A percentile compares a stretch with the other conserved stretches of the same genome.
Conservation (phyloP, 2,113 vertebrate species). For the Ameiurus melas region DNA sequence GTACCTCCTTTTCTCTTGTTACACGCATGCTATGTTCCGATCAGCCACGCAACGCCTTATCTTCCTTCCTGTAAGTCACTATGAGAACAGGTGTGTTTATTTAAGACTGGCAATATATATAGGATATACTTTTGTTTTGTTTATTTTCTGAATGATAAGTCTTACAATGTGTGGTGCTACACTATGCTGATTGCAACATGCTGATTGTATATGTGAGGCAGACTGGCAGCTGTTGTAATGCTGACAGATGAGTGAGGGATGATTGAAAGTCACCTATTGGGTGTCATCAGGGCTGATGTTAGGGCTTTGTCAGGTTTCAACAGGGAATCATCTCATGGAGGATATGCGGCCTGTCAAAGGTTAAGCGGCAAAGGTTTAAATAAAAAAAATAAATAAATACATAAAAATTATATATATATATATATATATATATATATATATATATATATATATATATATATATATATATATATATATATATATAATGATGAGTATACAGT, state of each 20-base stretch:
- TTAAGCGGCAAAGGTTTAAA: constrained; percentile 60
- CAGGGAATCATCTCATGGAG: constrained; percentile 55
- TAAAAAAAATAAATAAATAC: neutral
- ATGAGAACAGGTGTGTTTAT: neutral
- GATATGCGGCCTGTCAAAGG: constrained; percentile 65
- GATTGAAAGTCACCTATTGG: constrained; percentile 64
- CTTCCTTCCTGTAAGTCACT: constrained; percentile 79
- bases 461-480: no score
- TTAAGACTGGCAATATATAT: neutral
- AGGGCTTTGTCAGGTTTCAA: constrained; percentile 61
- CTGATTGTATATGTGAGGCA: constrained; percentile 66
- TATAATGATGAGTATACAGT: no score
- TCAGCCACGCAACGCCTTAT: constrained; percentile 73
- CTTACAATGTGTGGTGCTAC: constrained; percentile 55
- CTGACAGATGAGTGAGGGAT: constrained; percentile 65
- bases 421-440: no score
- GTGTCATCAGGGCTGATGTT: constrained; percentile 63
- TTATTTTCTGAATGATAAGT: constrained; percentile 28
- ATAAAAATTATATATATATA: no score
- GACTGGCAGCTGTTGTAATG: constrained; percentile 65
- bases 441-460: no score
- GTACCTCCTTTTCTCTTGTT: constrained; percentile 37
- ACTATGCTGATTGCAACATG: constrained; percentile 36
- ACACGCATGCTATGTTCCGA: constrained; percentile 77
- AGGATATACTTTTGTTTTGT: neutral